Evolutionary conservation across 1,140 invertebrate species (phyloP).

Genomic region (Mercenaria mercenaria): DNA sequence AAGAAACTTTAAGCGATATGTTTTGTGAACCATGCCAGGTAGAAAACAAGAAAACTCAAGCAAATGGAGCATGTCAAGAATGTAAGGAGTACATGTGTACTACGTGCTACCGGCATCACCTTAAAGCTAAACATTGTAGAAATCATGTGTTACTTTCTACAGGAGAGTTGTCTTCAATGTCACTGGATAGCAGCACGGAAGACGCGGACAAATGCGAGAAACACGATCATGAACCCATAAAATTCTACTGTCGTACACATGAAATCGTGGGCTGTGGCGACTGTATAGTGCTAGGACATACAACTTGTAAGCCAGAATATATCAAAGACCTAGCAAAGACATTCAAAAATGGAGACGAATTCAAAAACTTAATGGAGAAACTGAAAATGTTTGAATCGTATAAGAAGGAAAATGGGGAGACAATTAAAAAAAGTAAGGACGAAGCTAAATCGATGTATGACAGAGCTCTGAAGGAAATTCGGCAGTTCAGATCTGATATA

Average conservation of each 20-base stretch:
- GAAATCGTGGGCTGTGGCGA: neutral
- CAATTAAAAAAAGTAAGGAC: neutral
- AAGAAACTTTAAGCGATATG: neutral
- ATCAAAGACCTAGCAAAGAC: neutral
- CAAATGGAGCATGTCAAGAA: neutral
- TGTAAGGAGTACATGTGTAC: neutral
- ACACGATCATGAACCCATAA: neutral
- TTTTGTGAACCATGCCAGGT: neutral
- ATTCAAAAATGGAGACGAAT: neutral
- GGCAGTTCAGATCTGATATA: neutral
- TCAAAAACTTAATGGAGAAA: neutral
- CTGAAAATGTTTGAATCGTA: neutral
- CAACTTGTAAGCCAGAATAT: neutral
- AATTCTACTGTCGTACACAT: slow-evolving; percentile 24
- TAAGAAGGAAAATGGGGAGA: too few species aligned
- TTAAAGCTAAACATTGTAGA: neutral
- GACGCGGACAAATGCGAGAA: neutral
- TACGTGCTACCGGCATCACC: neutral
- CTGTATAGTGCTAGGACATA: slow-evolving; percentile 1
- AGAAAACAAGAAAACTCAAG: neutral
- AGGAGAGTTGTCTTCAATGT: neutral
- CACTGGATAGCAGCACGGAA: neutral
- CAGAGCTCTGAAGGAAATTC: neutral
- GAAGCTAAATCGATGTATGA: neutral
- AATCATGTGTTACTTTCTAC: neutral